Evolutionary conservation across 2,797 vertebrate genomes (phyloP).

Genomic region (Anguilla pacifica): DNA sequence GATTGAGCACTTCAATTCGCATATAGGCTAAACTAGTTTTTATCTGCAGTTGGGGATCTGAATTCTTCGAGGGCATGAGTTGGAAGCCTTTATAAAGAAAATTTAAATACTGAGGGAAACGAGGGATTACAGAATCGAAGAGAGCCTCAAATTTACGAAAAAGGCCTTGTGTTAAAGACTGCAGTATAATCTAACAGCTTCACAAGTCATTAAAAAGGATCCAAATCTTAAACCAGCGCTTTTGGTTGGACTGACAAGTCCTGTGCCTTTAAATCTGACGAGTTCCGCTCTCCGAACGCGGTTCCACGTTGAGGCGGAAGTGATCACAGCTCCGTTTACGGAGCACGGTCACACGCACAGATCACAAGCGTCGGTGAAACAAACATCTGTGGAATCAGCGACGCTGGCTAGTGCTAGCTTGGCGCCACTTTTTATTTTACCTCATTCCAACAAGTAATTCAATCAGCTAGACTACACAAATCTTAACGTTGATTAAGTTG

Average conservation of each 20-base stretch:
- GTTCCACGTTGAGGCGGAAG: conserved; percentile 36
- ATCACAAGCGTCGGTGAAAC: not conserved
- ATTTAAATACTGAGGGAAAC: not conserved
- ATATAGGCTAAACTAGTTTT: not conserved
- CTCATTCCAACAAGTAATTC: not conserved
- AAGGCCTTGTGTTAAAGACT: not conserved
- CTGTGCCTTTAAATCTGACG: conserved; percentile 39
- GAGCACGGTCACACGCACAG: conserved; percentile 13
- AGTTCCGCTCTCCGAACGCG: conserved; percentile 11
- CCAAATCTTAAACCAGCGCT: not conserved
- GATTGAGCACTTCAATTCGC: not conserved
- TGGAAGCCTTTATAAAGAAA: not conserved
- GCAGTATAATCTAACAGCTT: not conserved
- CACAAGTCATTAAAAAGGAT: not conserved
- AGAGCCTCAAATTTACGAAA: not conserved
- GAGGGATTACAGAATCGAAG: not conserved
- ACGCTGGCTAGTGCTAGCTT: not conserved
- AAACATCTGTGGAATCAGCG: not conserved
- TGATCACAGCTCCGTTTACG: conserved; percentile 24
- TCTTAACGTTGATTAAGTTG: not conserved
- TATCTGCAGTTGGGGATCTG: not conserved
- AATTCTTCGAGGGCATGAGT: not conserved
- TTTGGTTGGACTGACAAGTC: not conserved
- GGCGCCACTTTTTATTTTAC: not conserved
- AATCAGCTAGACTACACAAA: not conserved